Base-by-base conservation (phyloP, 35 echinoderm and acorn worm genomes). In the Chiridota heheva region DNA sequence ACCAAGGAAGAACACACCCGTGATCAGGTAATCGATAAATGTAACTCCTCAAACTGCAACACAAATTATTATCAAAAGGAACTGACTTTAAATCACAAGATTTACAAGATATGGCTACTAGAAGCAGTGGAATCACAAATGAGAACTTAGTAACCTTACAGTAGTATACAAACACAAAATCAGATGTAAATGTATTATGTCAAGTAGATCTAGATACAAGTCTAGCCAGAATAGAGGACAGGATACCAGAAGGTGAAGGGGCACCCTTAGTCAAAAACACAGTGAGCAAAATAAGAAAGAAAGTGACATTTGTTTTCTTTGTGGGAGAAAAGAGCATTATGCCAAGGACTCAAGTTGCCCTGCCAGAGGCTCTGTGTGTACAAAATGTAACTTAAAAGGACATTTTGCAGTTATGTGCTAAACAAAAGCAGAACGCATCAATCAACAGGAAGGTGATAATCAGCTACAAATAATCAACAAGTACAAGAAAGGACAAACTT, bases 281-380 rank as follows among this genome's bases (percentile, higher is more conserved):
- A 10, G 15, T 15, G 28, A 65, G 10, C 8, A 65, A 8, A n/a
- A n/a, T n/a, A n/a, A n/a, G n/a, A n/a, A n/a, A n/a, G n/a, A n/a
- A n/a, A n/a, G n/a, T n/a, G n/a, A 10, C 7, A 65, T 32, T 28
- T 73, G 70, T 73, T 73, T 73, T 49, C 70, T 39, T 17, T 73
- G 70, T 46, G 70, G 70, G 36, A 15, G 43, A 73, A 5, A 10
- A 34, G 40, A 44, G 7, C 70, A 73, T 26, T 40, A 26, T 12
- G 70, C 70, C 16, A 73, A 73, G 44, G 70, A 73, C 1, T 2
- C 40, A 46, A 20, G 49, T 7, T 46, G 70, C 32, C 39, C 70
- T 15, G 44, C 1, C 70, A 49, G 1, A 73, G 49, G 49, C 36
- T 39, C 40, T 5, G 48, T 7, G 51, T 63, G 16, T 26, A 73